Conservation (phyloP, 2,888 invertebrate species). For the Pantelozetes paolii region DNA sequence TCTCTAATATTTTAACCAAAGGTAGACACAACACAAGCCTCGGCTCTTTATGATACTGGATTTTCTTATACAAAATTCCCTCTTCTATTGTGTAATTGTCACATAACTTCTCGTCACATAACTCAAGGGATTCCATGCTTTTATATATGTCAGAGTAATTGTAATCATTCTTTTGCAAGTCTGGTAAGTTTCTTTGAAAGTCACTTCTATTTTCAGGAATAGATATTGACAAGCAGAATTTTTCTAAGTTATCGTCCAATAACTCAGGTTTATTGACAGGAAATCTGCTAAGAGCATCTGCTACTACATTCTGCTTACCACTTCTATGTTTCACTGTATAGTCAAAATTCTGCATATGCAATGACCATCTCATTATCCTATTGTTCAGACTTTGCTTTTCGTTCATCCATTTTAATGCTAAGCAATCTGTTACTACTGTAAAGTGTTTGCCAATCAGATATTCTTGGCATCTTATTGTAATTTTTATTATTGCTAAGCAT, state of each 20-base stretch:
- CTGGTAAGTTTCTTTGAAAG: not conserved
- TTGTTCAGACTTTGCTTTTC: slow-evolving; percentile 16
- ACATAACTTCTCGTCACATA: not conserved
- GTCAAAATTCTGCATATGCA: slow-evolving; percentile 12
- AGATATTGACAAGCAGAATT: not conserved
- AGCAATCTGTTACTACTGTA: slow-evolving; percentile 18
- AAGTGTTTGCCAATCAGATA: too few relatives aligned
- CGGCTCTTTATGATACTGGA: not conserved
- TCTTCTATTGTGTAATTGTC: not conserved
- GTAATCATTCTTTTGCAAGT: not conserved
- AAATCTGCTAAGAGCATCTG: slow-evolving; percentile 26
- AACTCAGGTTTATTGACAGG: not conserved
- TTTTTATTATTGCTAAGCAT: slow-evolving; percentile 18
- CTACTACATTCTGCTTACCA: slow-evolving; percentile 20
- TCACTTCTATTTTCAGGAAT: not conserved
- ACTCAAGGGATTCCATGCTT: too few relatives aligned
- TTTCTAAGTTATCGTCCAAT: slow-evolving; percentile 9
- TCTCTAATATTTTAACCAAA: slow-evolving; percentile 34
- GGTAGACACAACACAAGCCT: slow-evolving; percentile 41
- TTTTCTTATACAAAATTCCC: not conserved
- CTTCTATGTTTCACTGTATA: not conserved
- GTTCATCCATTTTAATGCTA: slow-evolving; percentile 26
- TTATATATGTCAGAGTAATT: not conserved
- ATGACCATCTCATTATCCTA: slow-evolving; percentile 23
- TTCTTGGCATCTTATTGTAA: not conserved